Evolutionary conservation across 2,797 vertebrate genomes (phyloP), one percentile per base, ranked within the genome.

Genomic region (Diglossa cyanea): DNA sequence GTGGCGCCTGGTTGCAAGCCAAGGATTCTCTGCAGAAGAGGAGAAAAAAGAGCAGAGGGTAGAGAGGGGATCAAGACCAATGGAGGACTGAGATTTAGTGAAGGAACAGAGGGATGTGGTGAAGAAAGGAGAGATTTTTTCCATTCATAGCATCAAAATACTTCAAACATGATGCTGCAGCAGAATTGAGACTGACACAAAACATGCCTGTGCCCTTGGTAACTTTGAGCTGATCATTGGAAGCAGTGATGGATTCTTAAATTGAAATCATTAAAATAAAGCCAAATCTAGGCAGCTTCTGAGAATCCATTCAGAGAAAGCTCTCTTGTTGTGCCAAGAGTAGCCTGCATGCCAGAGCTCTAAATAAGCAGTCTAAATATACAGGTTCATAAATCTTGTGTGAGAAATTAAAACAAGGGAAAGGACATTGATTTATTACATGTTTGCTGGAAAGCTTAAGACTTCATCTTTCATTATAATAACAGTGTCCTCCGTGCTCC

Each of bases 301-400:
- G 44, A 90, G 68, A 91, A 75, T 40, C 66, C 50, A 80, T 94
- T 96, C 93, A 93, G 82, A 83, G 77, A 94, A 90, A 86, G n/a
- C 61, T 82, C 48, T 51, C 50, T 63, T 39, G 11, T 6, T 75
- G 84, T 95, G 94, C 96, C 93, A 94, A 86, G 91, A 84, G 86
- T 63, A 71, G 77, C 67, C 45, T 74, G 67, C 31, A 10, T 51
- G 78, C 74, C 94, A 93, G 81, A 65, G 71, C 91, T 86, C 62
- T 88, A 83, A 94, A 96, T 94, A 94, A 95, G 90, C 73, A 81
- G 31, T 61, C 87, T 94, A 91, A 96, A 95, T 90, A 90, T 88
- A 93, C 88, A 88, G 92, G 89, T 92, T 81, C 93, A 95, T 96
- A 95, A 94, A 96, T 97, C 91, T 95, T 96, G 47, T 80, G 78